Base-by-base conservation (phyloP, 2,888 invertebrate genomes). In the Glyphotaelius pellucidus region DNA sequence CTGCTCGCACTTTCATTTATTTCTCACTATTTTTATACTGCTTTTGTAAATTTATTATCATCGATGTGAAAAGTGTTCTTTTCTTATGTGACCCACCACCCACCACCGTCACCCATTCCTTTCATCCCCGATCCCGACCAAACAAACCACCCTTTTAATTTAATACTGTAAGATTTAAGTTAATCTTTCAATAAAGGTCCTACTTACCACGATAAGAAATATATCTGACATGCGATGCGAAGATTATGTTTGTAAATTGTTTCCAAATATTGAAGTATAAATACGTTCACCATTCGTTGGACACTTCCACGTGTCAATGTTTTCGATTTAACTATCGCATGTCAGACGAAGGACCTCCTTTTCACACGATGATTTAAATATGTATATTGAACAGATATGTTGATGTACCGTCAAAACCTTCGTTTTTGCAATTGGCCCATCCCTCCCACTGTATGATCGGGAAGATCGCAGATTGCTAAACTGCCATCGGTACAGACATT, bases 1-100 rank as follows among this genome's bases (percentile, higher is more conserved):
- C 97, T 97, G 97, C 97, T 97, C 97, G 97, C 97, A 97, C 96
- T 96, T 96, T 93, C 93, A 93, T 90, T 92, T 92, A 91, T 92
- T 90, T 88, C 83, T 91, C 90, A 92, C 91, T 92, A 93, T 93
- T 91, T 90, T 92, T 90, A 90, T 93, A 90, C 88, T 92, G 89
- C 80, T 92, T 91, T 91, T 92, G 91, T 92, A 92, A 90, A 90
- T 92, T 93, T 93, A 91, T 93, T 32, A 90, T 92, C 93, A 91
- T 93, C 93, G 90, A 79, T 92, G 93, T 93, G 92, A 93, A 93
- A 91, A 92, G 92, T 92, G 91, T 91, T 83, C 89, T 85, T 42
- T 84, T 89, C 90, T 80, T 81, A 91, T 80, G 38, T 90, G 31
- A 85, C 90, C 85, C 31, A 52, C 80, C 47, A 52, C 31, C 80